A percentile compares a stretch with the other conserved stretches of the same genome.
These are phyloP conservation scores for Myopa tessellatipennis DNA, from an alignment of 2,888 invertebrate species.

Conservation along the genomic window DNA sequence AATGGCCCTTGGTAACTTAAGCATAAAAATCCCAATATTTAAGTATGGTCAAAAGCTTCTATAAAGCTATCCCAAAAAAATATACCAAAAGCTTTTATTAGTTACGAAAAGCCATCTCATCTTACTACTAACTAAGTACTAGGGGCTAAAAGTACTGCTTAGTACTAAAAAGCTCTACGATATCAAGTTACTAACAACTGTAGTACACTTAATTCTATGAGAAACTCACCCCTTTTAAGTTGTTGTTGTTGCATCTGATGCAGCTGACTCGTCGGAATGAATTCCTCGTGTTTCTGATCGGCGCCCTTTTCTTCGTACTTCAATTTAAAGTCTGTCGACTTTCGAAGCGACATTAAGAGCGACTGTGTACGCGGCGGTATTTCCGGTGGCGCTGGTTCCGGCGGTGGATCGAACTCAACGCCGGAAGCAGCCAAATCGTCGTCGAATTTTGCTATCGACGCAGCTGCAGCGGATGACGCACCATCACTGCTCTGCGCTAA, in stretches of 20 bases:
- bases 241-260: conserved; percentile 52
- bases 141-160: too few relatives aligned
- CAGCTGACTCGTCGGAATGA: conserved; percentile 65
- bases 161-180: too few relatives aligned
- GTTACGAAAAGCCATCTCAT: too few relatives aligned
- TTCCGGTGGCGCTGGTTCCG: conserved; percentile 87
- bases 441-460: conserved; percentile 37
- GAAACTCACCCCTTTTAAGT: conserved; percentile 31
- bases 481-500: conserved; percentile 50
- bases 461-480: conserved; percentile 35
- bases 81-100: too few relatives aligned
- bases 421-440: conserved; percentile 48
- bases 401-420: conserved; percentile 75
- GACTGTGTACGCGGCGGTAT: conserved; percentile 88
- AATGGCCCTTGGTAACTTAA: too few relatives aligned
- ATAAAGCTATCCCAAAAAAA: too few relatives aligned
- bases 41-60: too few relatives aligned
- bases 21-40: too few relatives aligned
- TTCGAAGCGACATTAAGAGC: conserved; percentile 71
- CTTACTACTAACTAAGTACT: too few relatives aligned
- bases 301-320: conserved; percentile 67
- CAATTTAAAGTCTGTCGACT: conserved; percentile 67
- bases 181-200: too few relatives aligned
- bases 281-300: conserved; percentile 68
- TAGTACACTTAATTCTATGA: background rate